A percentile compares a stretch with the other conserved stretches of the same genome.
phyloP scores from a whole-genome alignment of 2,888 invertebrate genomes.

The Hydropsyche betteni region DNA sequence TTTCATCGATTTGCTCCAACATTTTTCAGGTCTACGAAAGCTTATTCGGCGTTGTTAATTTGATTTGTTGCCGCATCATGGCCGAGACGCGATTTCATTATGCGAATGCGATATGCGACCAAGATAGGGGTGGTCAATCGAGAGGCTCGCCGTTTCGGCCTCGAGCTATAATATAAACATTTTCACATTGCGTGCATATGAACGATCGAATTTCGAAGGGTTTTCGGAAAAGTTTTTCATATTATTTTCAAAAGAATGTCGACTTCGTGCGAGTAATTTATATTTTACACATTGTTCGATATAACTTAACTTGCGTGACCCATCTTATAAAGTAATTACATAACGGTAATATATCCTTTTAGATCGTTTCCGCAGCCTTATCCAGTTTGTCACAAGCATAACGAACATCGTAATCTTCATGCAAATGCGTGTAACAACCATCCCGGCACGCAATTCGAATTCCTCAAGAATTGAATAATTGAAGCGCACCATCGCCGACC shows the following conservation, averaged over 20 bases:
- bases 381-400: too few species aligned
- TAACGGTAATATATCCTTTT: too few species aligned
- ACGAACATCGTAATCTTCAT: not conserved
- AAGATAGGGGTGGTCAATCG: conserved; percentile 29
- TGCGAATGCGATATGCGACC: conserved; percentile 10
- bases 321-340: too few species aligned
- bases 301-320: too few species aligned
- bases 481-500: not conserved
- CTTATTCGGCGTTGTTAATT: conserved; percentile 39
- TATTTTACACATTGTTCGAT: too few species aligned
- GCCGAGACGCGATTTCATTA: not conserved
- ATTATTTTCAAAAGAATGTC: too few species aligned
- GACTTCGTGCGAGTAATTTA: too few species aligned
- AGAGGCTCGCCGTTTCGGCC: not conserved
- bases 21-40: not conserved
- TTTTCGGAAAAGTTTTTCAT: too few species aligned
- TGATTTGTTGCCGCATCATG: conserved; percentile 31
- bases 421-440: not conserved
- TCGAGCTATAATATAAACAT: not conserved
- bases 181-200: too few species aligned
- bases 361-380: too few species aligned
- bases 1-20: conserved; percentile 42
- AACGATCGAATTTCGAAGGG: too few species aligned
- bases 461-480: conserved; percentile 3
- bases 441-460: conserved; percentile 9